These are phyloP conservation scores for Cremastobaeus sp. DNA, from an alignment of 2,888 invertebrate genomes.

Conservation along the genomic window DNA sequence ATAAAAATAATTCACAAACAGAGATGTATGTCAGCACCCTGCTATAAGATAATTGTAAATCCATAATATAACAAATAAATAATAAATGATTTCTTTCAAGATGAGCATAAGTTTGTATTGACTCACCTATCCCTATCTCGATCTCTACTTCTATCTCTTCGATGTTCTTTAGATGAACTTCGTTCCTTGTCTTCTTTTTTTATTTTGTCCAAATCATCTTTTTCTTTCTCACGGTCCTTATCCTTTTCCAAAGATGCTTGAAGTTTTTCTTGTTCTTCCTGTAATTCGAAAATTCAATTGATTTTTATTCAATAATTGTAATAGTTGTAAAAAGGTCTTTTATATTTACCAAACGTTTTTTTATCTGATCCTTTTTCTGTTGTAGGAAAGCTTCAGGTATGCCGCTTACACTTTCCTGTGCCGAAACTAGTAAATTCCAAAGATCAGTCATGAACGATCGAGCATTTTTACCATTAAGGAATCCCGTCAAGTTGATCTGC, in stretches of 20 bases:
- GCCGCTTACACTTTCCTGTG: constrained; percentile 96
- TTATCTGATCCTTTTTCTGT: constrained; percentile 97
- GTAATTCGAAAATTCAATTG: background rate
- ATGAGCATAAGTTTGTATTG: no score
- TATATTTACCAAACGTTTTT: constrained; percentile 86
- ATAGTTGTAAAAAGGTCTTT: background rate
- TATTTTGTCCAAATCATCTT: constrained; percentile 73
- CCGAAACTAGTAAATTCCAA: constrained; percentile 96
- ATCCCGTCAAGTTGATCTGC: constrained; percentile 99
- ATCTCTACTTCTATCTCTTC: constrained; percentile 77
- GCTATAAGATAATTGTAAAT: no score
- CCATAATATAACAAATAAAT: no score
- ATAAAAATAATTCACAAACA: background rate
- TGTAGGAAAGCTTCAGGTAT: constrained; percentile 97
- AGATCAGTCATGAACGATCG: constrained; percentile 98
- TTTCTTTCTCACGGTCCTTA: constrained; percentile 79
- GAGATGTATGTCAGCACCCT: no score
- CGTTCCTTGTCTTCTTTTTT: constrained; percentile 76
- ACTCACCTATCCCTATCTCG: constrained; percentile 74
- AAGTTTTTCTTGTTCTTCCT: constrained; percentile 89
- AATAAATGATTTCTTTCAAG: no score
- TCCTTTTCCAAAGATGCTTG: constrained; percentile 80
- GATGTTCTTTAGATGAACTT: constrained; percentile 74
- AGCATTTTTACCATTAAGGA: constrained; percentile 98
- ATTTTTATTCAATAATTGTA: background rate